Conservation (phyloP, 2,888 invertebrate species). For the Microctonus aethiopoides region DNA sequence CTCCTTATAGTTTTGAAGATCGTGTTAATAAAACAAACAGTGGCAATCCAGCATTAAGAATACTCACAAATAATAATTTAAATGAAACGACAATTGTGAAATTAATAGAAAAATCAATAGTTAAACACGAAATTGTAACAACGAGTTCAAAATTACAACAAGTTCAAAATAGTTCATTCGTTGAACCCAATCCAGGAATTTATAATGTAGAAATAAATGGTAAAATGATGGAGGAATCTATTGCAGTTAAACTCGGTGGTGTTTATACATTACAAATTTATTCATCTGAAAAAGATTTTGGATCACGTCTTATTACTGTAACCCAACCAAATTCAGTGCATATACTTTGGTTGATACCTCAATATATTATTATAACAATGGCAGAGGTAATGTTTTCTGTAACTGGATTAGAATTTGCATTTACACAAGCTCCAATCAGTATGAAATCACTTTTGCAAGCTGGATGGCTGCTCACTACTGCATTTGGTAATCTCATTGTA, state of each 20-base stretch:
- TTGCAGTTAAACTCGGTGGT: conserved; percentile 72
- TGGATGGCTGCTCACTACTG: conserved; percentile 91
- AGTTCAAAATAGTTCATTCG: conserved; percentile 38
- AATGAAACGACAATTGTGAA: conserved; percentile 5
- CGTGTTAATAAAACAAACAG: conserved; percentile 52
- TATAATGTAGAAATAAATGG: conserved; percentile 66
- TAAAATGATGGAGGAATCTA: conserved; percentile 57
- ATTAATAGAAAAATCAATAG: conserved; percentile 15
- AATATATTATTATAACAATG: conserved; percentile 90
- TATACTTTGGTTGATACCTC: conserved; percentile 89
- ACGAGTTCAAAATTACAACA: background rate
- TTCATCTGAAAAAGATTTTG: conserved; percentile 52
- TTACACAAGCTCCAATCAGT: conserved; percentile 89
- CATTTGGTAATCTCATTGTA: conserved; percentile 93
- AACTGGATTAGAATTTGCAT: conserved; percentile 95
- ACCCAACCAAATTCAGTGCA: conserved; percentile 80
- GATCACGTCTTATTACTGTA: conserved; percentile 65
- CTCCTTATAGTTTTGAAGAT: conserved; percentile 48
- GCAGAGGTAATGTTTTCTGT: conserved; percentile 97
- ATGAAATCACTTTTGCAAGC: conserved; percentile 97
- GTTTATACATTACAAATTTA: conserved; percentile 73
- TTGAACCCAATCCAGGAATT: conserved; percentile 60
- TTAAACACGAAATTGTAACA: conserved; percentile 7
- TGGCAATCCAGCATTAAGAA: conserved; percentile 62
- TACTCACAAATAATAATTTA: conserved; percentile 55